These are phyloP conservation scores for Cylindroiulus punctatus DNA, from an alignment of 2,888 invertebrate species.

Conservation along the genomic window DNA sequence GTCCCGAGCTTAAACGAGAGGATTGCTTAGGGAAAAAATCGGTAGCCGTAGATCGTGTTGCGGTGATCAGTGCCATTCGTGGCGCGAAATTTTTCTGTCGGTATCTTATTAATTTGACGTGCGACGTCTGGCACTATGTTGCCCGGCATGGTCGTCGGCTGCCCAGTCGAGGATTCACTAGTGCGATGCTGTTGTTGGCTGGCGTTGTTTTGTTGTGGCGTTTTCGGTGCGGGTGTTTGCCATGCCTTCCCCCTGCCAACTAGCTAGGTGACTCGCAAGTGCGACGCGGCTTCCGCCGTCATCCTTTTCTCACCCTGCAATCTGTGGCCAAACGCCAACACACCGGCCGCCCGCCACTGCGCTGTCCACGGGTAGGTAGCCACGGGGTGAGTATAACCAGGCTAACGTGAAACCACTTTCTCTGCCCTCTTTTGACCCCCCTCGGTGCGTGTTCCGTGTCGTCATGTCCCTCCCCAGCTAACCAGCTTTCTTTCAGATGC, in stretches of 20 bases:
- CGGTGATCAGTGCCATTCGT: not conserved
- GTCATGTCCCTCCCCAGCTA: not conserved
- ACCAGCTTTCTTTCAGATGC: not conserved
- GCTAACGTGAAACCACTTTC: conserved; percentile 15
- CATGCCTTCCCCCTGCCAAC: conserved; percentile 53
- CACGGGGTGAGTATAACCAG: conserved; percentile 48
- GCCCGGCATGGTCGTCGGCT: not conserved
- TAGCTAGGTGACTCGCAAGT: conserved; percentile 50
- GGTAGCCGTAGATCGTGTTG: not conserved
- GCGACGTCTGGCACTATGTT: not conserved
- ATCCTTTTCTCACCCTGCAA: conserved; percentile 8
- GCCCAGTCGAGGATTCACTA: conserved; percentile 8
- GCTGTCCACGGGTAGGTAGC: conserved; percentile 48
- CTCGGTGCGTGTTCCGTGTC: not conserved
- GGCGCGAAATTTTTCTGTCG: no score
- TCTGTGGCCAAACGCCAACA: conserved; percentile 29
- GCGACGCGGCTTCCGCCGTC: conserved; percentile 16
- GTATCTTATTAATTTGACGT: no score
- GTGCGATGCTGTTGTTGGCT: conserved; percentile 52
- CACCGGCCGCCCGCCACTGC: conserved; percentile 27
- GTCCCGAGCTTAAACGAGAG: not conserved
- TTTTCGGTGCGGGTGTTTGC: conserved; percentile 53
- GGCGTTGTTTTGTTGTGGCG: conserved; percentile 51
- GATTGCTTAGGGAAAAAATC: not conserved
- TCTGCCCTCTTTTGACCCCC: conserved; percentile 24